Evolutionary conservation across 1,140 invertebrate genomes (phyloP).

Genomic region (Drosophila baimaii): DNA sequence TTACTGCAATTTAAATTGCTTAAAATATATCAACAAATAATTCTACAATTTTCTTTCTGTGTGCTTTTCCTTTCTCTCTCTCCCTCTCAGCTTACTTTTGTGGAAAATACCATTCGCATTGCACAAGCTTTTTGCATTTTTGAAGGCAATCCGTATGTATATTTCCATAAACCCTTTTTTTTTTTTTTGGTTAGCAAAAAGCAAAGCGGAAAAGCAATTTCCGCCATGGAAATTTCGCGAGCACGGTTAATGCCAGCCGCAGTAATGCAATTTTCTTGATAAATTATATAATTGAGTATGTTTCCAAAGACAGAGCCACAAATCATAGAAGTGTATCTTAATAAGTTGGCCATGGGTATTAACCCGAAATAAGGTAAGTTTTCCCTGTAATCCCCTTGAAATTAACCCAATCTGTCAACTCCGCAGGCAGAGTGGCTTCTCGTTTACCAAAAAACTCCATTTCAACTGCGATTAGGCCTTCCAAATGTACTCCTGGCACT

Average conservation of each 20-base stretch:
- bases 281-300: too few relatives aligned
- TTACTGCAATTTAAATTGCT: too few relatives aligned
- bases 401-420: conserved; percentile 8
- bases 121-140: conserved; percentile 13
- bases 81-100: neutral
- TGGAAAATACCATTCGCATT: conserved; percentile 8
- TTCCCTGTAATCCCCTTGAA: conserved; percentile 1
- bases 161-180: neutral
- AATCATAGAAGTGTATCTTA: too few relatives aligned
- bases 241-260: too few relatives aligned
- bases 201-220: conserved; percentile 5
- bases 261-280: neutral
- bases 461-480: neutral
- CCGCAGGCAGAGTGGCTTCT: neutral
- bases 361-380: too few relatives aligned
- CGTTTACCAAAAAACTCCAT: neutral
- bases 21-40: too few relatives aligned
- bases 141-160: conserved; percentile 9
- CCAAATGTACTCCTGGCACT: neutral
- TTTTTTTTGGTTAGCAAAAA: neutral
- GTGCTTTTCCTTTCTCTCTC: neutral
- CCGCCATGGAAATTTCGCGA: conserved; percentile 7
- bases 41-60: neutral
- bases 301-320: too few relatives aligned
- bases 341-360: too few relatives aligned